Base-by-base conservation (phyloP, 2,888 invertebrate genomes). In the Alloplasta piceator region DNA sequence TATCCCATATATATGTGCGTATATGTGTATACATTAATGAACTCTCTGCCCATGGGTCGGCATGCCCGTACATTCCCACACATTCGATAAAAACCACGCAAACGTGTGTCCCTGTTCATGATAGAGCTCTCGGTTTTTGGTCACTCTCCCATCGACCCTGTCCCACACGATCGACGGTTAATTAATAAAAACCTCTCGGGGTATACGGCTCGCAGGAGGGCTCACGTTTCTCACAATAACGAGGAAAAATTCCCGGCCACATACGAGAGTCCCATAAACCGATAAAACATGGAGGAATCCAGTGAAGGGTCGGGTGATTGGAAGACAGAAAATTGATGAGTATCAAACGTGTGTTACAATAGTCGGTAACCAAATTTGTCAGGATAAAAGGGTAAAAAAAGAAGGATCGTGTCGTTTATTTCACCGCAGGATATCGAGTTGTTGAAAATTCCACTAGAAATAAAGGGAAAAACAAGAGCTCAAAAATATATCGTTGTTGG, bases 131-230 rank as follows among this genome's bases (percentile, higher is more conserved):
- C 50, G 50, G 26, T 61, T 72, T 70, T 71, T 16, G 26, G 26
- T 26, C 48, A 16, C 10, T 61, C 41, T 41, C 70, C 68, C 68
- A 79, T 72, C 75, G 70, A 61, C 64, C 26, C 26, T 26, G 26
- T 56, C 83, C 84, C 85, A 80, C 83, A 84, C 83, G 85, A 85
- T 84, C 82, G 86, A 85, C 86, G 83, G 87, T 87, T 87, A 87
- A 87, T 87, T 87, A 87, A 87, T 87, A 87, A 87, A 87, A 86
- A 85, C 86, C 85, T 60, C 61, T 26, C 26, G 26, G 26, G 26
- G 26, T 56, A 61, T 52, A 7, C 41, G 41, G 50, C 60, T 26
- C 71, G 38, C 50, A 48, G 61, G 71, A 61, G 61, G 67, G 71
- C 46, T 80, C 80, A 76, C 75, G 41, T 56, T 55, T 61, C 71